phyloP scores from a whole-genome alignment of 2,888 invertebrate genomes.

The Caenorhabditis zanzibari region DNA sequence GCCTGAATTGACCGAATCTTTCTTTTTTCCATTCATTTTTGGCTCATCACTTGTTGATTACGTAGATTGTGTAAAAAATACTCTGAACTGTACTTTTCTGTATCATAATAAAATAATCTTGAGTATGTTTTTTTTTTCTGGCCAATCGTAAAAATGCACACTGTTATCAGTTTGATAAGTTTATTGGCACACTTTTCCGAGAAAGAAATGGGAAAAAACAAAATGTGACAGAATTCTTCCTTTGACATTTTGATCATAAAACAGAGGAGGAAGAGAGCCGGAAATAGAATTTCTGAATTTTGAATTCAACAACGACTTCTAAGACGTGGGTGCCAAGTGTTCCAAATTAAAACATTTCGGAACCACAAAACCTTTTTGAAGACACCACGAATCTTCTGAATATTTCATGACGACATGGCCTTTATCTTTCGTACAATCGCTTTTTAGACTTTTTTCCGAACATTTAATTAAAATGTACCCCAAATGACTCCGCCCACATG shows the following conservation, averaged over 20 bases:
- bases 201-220: not conserved
- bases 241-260: not conserved
- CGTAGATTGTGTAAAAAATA: not conserved
- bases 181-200: not conserved
- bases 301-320: not conserved
- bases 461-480: slow-evolving; percentile 1
- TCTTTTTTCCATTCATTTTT: not conserved
- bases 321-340: not conserved
- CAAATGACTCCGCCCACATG: slow-evolving; percentile 13
- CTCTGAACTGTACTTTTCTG: not conserved
- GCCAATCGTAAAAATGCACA: not conserved
- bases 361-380: slow-evolving; percentile 1
- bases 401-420: not conserved
- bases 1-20: not conserved
- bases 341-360: not conserved
- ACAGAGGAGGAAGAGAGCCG: not conserved
- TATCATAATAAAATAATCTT: slow-evolving; percentile 7
- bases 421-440: not conserved
- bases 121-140: not conserved
- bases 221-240: not conserved
- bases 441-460: slow-evolving; percentile 2
- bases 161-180: slow-evolving; percentile 14
- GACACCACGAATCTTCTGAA: not conserved
- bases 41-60: not conserved
- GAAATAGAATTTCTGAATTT: not conserved